Evolutionary conservation across 2,888 invertebrate species (phyloP).

Genomic region (Quadroppia sp.): DNA sequence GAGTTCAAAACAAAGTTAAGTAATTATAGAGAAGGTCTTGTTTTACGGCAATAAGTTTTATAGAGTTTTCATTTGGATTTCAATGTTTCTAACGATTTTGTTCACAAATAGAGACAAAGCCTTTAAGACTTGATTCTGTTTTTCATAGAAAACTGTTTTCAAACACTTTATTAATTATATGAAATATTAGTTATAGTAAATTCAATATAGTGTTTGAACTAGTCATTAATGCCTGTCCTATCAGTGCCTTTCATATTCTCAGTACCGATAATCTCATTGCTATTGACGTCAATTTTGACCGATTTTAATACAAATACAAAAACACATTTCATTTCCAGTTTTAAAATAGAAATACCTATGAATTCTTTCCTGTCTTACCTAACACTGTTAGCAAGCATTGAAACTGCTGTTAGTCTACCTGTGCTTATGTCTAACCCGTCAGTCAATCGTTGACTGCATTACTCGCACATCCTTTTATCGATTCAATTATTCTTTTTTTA

Average conservation of each 20-base stretch:
- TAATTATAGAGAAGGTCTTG: constrained; percentile 13
- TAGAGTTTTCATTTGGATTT: background rate
- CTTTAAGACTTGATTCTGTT: no score
- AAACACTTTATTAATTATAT: no score
- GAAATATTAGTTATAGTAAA: no score
- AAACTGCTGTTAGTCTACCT: background rate
- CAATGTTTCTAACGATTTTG: background rate
- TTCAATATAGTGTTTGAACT: background rate
- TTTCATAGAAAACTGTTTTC: no score
- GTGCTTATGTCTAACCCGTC: background rate
- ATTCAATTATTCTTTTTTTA: background rate
- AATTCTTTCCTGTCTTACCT: constrained; percentile 9
- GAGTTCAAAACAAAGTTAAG: no score
- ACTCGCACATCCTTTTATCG: background rate
- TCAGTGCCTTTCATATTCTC: constrained; percentile 4
- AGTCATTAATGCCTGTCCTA: background rate
- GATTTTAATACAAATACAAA: constrained; percentile 41
- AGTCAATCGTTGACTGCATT: no score
- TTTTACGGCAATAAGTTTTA: constrained; percentile 1
- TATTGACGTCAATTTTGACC: constrained; percentile 45
- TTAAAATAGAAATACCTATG: constrained; percentile 28
- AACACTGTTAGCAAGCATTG: background rate
- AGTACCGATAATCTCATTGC: constrained; percentile 37
- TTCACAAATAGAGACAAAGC: no score
- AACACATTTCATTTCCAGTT: constrained; percentile 43